Conservation (phyloP, 2,888 invertebrate genomes). For the Ichneumoninae sp. region DNA sequence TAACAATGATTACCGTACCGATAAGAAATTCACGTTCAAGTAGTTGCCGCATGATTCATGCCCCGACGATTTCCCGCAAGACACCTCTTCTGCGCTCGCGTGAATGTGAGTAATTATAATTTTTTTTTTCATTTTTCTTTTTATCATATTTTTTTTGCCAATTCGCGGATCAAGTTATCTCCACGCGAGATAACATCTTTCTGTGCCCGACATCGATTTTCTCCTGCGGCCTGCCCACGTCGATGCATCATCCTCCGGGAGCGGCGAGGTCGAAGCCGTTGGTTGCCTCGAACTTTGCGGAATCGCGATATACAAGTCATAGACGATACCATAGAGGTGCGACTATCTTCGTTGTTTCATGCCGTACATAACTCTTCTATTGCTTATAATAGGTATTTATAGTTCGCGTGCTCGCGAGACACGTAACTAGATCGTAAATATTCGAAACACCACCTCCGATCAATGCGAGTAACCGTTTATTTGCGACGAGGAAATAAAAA, state of each 20-base stretch:
- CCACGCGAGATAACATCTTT: slow-evolving; percentile 48
- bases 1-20: slow-evolving; percentile 34
- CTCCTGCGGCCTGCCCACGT: slow-evolving; percentile 55
- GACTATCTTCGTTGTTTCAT: slow-evolving; percentile 40
- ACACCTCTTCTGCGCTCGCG: background rate
- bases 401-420: slow-evolving; percentile 44
- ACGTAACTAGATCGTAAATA: slow-evolving; percentile 54
- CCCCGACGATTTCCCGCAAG: slow-evolving; percentile 3
- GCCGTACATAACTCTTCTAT: slow-evolving; percentile 24
- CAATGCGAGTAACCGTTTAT: slow-evolving; percentile 35
- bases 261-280: slow-evolving; percentile 61
- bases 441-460: slow-evolving; percentile 30
- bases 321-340: slow-evolving; percentile 24
- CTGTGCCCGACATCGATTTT: slow-evolving; percentile 49
- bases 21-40: slow-evolving; percentile 44
- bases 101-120: slow-evolving; percentile 37
- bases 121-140: slow-evolving; percentile 14
- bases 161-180: slow-evolving; percentile 52
- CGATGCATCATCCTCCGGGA: slow-evolving; percentile 65
- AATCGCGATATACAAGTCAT: slow-evolving; percentile 51
- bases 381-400: slow-evolving; percentile 58
- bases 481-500: slow-evolving; percentile 27
- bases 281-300: slow-evolving; percentile 50
- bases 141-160: slow-evolving; percentile 20
- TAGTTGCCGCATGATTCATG: slow-evolving; percentile 30